Evolutionary conservation across 2,888 invertebrate species (phyloP).

Genomic region (Tipula vernalis): DNA sequence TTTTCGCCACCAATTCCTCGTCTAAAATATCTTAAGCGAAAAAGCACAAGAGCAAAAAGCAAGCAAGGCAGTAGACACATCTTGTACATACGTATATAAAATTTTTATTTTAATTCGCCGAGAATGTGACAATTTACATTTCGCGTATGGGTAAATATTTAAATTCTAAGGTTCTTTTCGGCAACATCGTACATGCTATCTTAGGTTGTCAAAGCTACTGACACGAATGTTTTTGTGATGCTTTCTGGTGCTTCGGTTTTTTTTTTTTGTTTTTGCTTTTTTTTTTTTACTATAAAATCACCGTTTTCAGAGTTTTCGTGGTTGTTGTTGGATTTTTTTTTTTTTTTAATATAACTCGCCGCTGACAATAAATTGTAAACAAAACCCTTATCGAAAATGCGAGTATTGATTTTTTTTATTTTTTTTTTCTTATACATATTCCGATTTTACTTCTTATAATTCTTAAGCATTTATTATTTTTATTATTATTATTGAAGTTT

Average conservation of each 20-base stretch:
- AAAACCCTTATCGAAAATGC: slow-evolving; percentile 9
- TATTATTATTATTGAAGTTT: background rate
- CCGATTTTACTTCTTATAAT: background rate
- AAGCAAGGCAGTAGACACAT: background rate
- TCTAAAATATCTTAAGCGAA: background rate
- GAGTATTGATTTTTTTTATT: background rate
- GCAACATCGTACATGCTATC: slow-evolving; percentile 10
- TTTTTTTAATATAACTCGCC: background rate
- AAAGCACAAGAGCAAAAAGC: background rate
- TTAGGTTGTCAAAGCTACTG: slow-evolving; percentile 11
- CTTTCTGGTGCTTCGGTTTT: slow-evolving; percentile 9
- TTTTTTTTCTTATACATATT: background rate
- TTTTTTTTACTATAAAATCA: slow-evolving; percentile 7
- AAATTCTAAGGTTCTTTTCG: slow-evolving; percentile 11
- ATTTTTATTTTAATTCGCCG: background rate
- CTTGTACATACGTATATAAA: background rate
- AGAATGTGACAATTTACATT: slow-evolving; percentile 8
- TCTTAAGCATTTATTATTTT: background rate
- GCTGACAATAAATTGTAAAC: slow-evolving; percentile 11
- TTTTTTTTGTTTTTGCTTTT: too few relatives aligned
- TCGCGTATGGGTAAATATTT: background rate
- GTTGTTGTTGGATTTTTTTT: background rate
- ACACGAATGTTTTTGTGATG: slow-evolving; percentile 10
- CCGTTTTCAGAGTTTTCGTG: background rate
- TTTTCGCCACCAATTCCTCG: background rate